Conservation (phyloP, 1,140 invertebrate species). For the Ceratitis capitata region DNA sequence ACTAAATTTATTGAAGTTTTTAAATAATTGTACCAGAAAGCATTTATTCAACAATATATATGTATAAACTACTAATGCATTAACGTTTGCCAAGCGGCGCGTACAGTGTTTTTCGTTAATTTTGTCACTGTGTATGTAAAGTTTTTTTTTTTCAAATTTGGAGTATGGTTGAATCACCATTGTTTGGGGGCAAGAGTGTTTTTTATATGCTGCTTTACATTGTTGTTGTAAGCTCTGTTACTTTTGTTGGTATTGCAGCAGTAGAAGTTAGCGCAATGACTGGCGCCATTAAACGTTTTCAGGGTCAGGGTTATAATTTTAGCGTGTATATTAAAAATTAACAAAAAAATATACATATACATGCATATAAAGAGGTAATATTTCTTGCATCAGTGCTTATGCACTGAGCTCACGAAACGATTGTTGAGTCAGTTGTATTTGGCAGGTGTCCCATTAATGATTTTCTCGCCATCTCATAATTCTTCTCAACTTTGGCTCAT, state of each 20-base stretch:
- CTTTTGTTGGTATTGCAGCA: neutral
- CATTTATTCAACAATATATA: no score
- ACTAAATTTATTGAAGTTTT: neutral
- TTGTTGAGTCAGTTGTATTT: neutral
- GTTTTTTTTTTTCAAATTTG: neutral
- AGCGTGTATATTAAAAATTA: neutral
- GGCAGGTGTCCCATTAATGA: conserved; percentile 16
- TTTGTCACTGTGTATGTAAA: neutral
- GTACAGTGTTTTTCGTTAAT: neutral
- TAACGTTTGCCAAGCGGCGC: neutral
- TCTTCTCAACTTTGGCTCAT: neutral
- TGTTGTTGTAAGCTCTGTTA: neutral
- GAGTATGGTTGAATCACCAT: neutral
- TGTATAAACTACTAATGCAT: no score
- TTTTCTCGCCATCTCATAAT: neutral
- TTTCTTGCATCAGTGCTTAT: neutral
- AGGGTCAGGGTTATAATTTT: conserved; percentile 27
- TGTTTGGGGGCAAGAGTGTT: neutral
- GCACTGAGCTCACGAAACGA: neutral
- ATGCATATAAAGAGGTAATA: neutral
- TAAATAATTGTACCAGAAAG: no score
- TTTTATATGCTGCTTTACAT: neutral
- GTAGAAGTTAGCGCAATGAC: neutral
- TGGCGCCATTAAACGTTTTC: conserved; percentile 16
- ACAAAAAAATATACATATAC: no score